These are phyloP conservation scores for Pachycephus smyrnensis DNA, from an alignment of 2,888 invertebrate genomes.

Conservation along the genomic window DNA sequence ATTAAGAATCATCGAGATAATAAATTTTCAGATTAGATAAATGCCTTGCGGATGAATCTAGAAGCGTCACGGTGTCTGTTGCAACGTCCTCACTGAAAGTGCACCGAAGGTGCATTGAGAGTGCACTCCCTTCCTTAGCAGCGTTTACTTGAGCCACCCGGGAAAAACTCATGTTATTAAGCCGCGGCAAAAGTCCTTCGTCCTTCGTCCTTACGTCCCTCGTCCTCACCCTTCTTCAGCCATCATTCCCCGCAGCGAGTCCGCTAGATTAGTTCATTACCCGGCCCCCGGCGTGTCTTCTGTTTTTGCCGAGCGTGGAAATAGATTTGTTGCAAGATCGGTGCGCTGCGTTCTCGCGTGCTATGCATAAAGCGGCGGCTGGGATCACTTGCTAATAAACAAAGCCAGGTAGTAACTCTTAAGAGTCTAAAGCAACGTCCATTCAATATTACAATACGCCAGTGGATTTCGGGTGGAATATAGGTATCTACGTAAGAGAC, in stretches of 20 bases:
- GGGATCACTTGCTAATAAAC: neutral
- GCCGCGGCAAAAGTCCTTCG: slow-evolving; percentile 52
- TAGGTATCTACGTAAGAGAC: neutral
- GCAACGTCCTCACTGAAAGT: neutral
- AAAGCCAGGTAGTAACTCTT: neutral
- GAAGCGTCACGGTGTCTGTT: slow-evolving; percentile 25
- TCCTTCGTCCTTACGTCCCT: slow-evolving; percentile 28
- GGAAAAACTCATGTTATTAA: slow-evolving; percentile 64
- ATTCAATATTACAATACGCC: neutral
- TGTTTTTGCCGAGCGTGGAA: slow-evolving; percentile 59
- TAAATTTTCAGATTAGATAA: neutral
- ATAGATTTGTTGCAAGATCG: slow-evolving; percentile 63
- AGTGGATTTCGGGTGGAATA: neutral
- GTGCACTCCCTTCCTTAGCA: slow-evolving; percentile 13
- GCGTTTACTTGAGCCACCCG: slow-evolving; percentile 44
- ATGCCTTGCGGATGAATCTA: neutral
- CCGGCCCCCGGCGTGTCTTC: slow-evolving; percentile 53
- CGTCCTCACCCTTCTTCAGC: slow-evolving; percentile 15
- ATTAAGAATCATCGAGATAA: neutral
- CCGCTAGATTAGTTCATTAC: slow-evolving; percentile 65
- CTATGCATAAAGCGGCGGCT: neutral
- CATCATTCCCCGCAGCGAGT: slow-evolving; percentile 22
- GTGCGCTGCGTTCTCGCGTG: slow-evolving; percentile 40
- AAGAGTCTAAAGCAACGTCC: neutral
- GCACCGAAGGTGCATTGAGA: neutral